Percentiles rank a stretch among this genome's conserved stretches.
These are phyloP conservation scores for Tridacna gigas DNA, from an alignment of 2,888 invertebrate genomes.

Conservation along the genomic window DNA sequence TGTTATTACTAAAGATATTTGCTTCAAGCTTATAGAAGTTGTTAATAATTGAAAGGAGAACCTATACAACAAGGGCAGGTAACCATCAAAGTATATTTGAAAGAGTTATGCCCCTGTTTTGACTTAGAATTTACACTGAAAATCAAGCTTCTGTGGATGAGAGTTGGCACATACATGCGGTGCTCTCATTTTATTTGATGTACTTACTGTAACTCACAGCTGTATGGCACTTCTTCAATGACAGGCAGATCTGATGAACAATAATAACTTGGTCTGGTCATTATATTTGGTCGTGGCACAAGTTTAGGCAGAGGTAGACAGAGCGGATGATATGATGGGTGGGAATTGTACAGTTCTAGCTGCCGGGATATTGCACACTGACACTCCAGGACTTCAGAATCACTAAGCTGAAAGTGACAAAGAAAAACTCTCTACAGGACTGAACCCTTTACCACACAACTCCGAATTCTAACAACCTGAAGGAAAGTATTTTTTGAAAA, in stretches of 20 bases:
- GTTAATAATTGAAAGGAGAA: no score
- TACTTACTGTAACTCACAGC: slow-evolving; percentile 41
- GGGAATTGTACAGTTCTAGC: slow-evolving; percentile 49
- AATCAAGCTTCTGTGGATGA: no score
- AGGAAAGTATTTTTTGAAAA: no score
- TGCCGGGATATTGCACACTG: slow-evolving; percentile 63
- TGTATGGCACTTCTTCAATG: slow-evolving; percentile 65
- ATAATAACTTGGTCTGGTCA: slow-evolving; percentile 67
- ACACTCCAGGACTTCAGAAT: slow-evolving; percentile 68
- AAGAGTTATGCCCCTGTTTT: no score
- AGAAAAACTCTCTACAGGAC: not conserved
- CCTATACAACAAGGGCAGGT: no score
- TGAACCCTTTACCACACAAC: no score
- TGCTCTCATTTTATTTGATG: not conserved
- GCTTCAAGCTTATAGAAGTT: no score
- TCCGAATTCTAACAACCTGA: no score
- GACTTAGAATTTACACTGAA: no score
- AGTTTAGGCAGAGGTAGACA: slow-evolving; percentile 68
- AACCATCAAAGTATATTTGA: no score
- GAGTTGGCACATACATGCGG: no score
- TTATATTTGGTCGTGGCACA: slow-evolving; percentile 59
- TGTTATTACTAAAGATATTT: no score
- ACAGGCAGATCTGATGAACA: slow-evolving; percentile 67
- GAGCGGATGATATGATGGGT: slow-evolving; percentile 59
- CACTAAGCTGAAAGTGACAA: slow-evolving; percentile 51